These are phyloP conservation scores for Melinaea marsaeus DNA, from an alignment of 2,888 invertebrate genomes.

Conservation along the genomic window DNA sequence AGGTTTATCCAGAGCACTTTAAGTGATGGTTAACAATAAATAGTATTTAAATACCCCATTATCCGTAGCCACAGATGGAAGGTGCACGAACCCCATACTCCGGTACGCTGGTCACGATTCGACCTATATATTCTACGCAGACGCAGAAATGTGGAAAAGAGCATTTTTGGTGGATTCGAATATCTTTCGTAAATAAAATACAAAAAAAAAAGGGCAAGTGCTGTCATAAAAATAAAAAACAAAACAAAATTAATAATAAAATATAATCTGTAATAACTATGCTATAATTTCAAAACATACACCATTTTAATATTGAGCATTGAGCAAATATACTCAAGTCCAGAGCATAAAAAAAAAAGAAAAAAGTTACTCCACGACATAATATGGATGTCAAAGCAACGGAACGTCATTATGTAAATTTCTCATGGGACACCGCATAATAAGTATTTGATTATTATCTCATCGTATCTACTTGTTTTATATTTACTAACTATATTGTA, in stretches of 20 bases:
- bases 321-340: too few species aligned
- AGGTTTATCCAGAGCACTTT: too few species aligned
- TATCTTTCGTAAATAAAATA: conserved; percentile 13
- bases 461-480: conserved; percentile 18
- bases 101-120: conserved; percentile 49
- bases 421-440: conserved; percentile 51
- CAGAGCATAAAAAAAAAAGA: too few species aligned
- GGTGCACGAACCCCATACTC: conserved; percentile 8
- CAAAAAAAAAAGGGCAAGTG: too few species aligned
- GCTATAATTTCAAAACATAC: too few species aligned
- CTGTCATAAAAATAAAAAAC: conserved; percentile 1
- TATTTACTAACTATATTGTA: conserved; percentile 11
- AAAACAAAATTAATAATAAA: too few species aligned
- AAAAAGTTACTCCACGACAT: too few species aligned
- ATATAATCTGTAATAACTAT: too few species aligned
- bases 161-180: conserved; percentile 15
- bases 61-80: not conserved
- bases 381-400: too few species aligned
- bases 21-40: too few species aligned
- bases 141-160: conserved; percentile 33
- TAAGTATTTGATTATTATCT: conserved; percentile 56
- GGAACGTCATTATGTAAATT: conserved; percentile 51
- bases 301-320: too few species aligned
- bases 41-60: too few species aligned
- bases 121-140: conserved; percentile 56